Base-by-base conservation (phyloP, 2,888 invertebrate genomes). In the Psylliodes chrysocephalus region DNA sequence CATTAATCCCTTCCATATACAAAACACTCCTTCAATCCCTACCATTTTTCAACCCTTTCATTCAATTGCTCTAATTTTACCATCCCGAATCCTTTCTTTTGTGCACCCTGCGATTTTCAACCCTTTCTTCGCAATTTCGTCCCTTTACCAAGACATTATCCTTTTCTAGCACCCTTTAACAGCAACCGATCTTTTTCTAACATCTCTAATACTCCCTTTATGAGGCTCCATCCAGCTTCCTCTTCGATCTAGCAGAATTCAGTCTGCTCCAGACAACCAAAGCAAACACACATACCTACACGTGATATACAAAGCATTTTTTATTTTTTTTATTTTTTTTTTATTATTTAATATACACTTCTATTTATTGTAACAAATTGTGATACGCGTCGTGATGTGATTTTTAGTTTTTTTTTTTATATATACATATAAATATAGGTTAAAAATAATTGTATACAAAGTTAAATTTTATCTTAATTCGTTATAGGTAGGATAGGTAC, bases 1-100 rank as follows among this genome's bases (percentile, higher is more conserved):
- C 33, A 15, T 47, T 38, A 54, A 67, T 65, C 33, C 28, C 61
- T 10, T 22, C 33, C 8, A 14, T 8, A 7, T 22, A n/a, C 3
- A 33, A 54, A 52, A 30, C 47, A n/a, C 42, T 49, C 14, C 28
- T 18, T 46, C 40, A 49, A 52, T 19, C 47, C 17, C 42, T 49
- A 17, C 28, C 22, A 52, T 35, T 53, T 19, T 12, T 57, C 64
- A 69, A 67, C 68, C 70, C 70, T 68, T 68, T 66, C 14, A 40
- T 35, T 53, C 64, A 33, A 68, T 70, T 66, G 70, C 68, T 68
- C 70, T 60, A 61, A 33, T 52, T 66, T 52, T 35, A 44, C 19
- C 30, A 12, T 6, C 55, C 33, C 3, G 22, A 22, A 6, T 22
- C 2, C n/a, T n/a, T n/a, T n/a, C n/a, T n/a, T n/a, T n/a, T n/a